These are phyloP conservation scores for Leucoma salicis DNA, from an alignment of 2,888 invertebrate species.

Conservation along the genomic window DNA sequence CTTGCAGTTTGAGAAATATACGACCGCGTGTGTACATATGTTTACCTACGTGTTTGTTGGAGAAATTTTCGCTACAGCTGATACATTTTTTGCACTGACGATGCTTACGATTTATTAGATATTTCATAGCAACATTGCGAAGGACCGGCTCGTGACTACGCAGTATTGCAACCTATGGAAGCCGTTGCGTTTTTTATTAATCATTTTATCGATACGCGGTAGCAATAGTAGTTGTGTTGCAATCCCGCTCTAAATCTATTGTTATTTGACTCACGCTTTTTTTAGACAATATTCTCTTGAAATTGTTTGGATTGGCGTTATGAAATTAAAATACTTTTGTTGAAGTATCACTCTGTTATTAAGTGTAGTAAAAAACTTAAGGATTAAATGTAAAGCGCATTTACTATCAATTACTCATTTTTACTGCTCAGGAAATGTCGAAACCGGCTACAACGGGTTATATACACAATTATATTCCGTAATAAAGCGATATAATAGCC, in stretches of 20 bases:
- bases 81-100: conserved; percentile 32
- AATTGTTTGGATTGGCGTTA: conserved; percentile 29
- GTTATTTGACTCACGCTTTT: conserved; percentile 47
- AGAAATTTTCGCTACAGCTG: conserved; percentile 29
- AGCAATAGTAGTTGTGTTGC: conserved; percentile 41
- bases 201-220: conserved; percentile 50
- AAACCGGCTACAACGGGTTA: neutral
- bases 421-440: neutral
- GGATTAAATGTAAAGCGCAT: neutral
- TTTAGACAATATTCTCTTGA: conserved; percentile 35
- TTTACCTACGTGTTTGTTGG: conserved; percentile 19
- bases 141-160: conserved; percentile 48
- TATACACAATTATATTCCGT: neutral
- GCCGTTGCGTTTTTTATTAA: conserved; percentile 40
- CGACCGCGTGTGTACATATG: too few relatives aligned
- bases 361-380: conserved; percentile 1
- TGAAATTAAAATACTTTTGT: conserved; percentile 29
- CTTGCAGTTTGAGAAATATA: too few relatives aligned
- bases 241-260: conserved; percentile 48
- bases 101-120: conserved; percentile 40
- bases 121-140: conserved; percentile 47
- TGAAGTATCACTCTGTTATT: conserved; percentile 13
- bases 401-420: neutral
- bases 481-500: neutral
- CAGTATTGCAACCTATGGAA: conserved; percentile 45